phyloP scores from a whole-genome alignment of 2,113 vertebrate genomes.

The Nycticryphes semicollaris region DNA sequence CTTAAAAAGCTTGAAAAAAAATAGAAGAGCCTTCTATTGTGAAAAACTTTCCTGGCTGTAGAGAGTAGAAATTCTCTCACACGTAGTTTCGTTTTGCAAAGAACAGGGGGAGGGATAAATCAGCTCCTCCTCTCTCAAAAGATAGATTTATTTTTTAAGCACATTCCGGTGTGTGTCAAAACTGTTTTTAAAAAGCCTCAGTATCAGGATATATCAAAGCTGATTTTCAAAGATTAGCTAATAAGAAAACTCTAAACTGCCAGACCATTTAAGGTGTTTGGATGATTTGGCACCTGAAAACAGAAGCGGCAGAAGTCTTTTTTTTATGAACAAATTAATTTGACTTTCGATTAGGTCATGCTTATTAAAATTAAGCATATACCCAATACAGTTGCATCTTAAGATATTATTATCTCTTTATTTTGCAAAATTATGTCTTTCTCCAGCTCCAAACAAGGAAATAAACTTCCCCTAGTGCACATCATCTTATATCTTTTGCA shows the following conservation, averaged over 20 bases:
- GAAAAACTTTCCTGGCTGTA: not conserved
- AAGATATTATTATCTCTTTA: not conserved
- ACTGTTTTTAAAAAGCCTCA: not conserved
- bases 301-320: not conserved
- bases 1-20: not conserved
- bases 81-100: not conserved
- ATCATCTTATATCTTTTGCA: not conserved
- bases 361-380: not conserved
- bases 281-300: not conserved
- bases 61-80: not conserved
- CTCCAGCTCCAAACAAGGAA: not conserved
- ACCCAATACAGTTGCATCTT: not conserved
- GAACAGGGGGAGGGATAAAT: not conserved
- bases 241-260: not conserved
- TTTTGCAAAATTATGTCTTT: not conserved
- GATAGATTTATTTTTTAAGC: not conserved
- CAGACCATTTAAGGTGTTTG: not conserved
- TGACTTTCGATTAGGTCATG: not conserved
- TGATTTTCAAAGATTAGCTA: not conserved
- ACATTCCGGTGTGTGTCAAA: not conserved
- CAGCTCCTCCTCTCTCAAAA: not conserved
- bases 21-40: not conserved
- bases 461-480: not conserved
- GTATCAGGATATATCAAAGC: not conserved
- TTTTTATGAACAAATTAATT: not conserved